These are phyloP conservation scores for Alfaro cultratus DNA, from an alignment of 2,797 vertebrate species.

Conservation along the genomic window DNA sequence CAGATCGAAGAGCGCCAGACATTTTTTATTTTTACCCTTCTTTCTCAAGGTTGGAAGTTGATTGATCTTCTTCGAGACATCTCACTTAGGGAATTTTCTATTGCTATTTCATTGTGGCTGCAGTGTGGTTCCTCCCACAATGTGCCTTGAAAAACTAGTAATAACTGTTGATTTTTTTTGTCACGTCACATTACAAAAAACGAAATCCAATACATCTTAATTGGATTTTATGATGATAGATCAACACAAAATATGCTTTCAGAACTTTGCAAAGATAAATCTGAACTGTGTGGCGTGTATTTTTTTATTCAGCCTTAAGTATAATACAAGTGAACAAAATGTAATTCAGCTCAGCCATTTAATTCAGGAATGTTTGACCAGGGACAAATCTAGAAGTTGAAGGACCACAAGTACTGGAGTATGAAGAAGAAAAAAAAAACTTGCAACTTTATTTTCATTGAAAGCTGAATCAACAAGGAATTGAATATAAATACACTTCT, in stretches of 20 bases:
- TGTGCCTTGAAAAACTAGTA: not conserved
- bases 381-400: not conserved
- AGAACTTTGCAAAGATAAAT: not conserved
- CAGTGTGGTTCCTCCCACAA: not conserved
- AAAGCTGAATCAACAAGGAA: not conserved
- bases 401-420: no score
- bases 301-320: not conserved
- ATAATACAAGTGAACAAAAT: not conserved
- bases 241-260: not conserved
- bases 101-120: not conserved
- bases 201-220: not conserved
- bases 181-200: not conserved
- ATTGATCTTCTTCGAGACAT: constrained; percentile 12
- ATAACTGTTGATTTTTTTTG: not conserved
- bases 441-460: not conserved
- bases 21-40: not conserved
- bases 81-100: not conserved
- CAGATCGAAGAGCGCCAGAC: not conserved
- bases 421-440: not conserved
- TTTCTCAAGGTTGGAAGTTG: not conserved
- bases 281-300: not conserved
- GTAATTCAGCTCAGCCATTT: not conserved
- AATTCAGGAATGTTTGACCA: not conserved
- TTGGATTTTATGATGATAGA: not conserved
- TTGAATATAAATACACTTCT: not conserved